Percentiles rank a stretch among this genome's conserved stretches.
Evolutionary conservation across 2,113 vertebrate species (phyloP).

Genomic region (Hypanus sabinus): DNA sequence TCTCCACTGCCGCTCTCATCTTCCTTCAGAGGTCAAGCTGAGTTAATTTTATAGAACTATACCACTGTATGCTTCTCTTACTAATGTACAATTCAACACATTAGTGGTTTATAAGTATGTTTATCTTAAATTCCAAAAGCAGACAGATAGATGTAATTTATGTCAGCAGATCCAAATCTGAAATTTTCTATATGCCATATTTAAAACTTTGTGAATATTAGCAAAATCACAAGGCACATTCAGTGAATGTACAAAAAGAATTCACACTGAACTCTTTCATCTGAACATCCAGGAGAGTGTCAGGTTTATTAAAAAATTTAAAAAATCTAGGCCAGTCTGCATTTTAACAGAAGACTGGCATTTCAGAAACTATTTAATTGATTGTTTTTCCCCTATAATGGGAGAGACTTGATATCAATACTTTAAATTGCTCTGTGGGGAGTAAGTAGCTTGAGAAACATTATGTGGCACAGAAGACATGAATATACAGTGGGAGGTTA

Average conservation of each 20-base stretch:
- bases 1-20: constrained; percentile 44
- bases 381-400: neutral
- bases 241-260: neutral
- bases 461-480: too few relatives aligned
- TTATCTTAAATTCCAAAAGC: neutral
- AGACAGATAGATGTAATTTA: constrained; percentile 11
- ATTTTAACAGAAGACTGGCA: neutral
- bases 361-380: neutral
- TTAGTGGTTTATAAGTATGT: constrained; percentile 40
- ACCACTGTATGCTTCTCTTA: constrained; percentile 41
- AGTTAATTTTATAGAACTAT: neutral
- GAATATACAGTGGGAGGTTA: too few relatives aligned
- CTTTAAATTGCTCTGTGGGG: too few relatives aligned
- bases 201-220: neutral
- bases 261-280: neutral
- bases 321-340: neutral
- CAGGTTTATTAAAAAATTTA: neutral
- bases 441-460: too few relatives aligned
- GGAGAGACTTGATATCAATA: neutral
- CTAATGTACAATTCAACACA: neutral
- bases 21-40: constrained; percentile 40
- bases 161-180: neutral
- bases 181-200: neutral
- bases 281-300: neutral
- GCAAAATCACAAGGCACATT: neutral